Percentiles rank a stretch among this genome's conserved stretches.
Conservation (phyloP, 2,888 invertebrate genomes). For the Dryobota labecula region DNA sequence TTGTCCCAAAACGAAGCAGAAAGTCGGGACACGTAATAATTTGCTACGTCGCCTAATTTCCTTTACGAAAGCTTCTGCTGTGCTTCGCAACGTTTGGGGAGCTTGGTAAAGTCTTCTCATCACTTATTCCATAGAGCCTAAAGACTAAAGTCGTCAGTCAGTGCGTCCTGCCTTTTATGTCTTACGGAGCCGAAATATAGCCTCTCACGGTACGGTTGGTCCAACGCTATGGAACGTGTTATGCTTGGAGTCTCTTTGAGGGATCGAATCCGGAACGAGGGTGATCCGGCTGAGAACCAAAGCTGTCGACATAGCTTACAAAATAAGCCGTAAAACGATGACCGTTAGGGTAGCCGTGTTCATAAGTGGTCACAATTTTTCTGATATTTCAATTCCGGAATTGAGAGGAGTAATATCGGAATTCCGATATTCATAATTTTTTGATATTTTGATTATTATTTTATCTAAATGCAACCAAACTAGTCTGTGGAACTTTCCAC, state of each 20-base stretch:
- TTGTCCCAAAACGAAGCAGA: no score
- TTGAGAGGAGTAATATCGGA: no score
- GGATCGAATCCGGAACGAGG: neutral
- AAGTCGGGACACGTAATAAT: no score
- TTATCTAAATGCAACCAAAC: no score
- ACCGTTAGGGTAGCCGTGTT: neutral
- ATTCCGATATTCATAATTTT: no score
- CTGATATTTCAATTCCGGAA: no score
- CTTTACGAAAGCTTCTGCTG: neutral
- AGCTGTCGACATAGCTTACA: neutral
- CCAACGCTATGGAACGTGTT: neutral
- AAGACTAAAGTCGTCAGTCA: neutral
- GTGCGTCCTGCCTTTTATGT: neutral
- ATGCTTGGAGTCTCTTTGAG: neutral
- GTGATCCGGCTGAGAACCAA: neutral
- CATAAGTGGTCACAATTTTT: no score
- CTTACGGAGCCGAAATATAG: neutral
- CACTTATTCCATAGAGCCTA: neutral
- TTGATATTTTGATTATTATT: no score
- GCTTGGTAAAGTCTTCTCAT: neutral
- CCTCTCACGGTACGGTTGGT: neutral
- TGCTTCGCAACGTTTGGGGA: neutral
- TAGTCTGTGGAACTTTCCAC: no score
- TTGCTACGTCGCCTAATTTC: no score
- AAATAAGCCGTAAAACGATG: neutral